Percentiles rank a stretch among this genome's conserved stretches.
These are phyloP conservation scores for Mastomys natalensis DNA, from an alignment of 2,113 vertebrate species.

Conservation along the genomic window DNA sequence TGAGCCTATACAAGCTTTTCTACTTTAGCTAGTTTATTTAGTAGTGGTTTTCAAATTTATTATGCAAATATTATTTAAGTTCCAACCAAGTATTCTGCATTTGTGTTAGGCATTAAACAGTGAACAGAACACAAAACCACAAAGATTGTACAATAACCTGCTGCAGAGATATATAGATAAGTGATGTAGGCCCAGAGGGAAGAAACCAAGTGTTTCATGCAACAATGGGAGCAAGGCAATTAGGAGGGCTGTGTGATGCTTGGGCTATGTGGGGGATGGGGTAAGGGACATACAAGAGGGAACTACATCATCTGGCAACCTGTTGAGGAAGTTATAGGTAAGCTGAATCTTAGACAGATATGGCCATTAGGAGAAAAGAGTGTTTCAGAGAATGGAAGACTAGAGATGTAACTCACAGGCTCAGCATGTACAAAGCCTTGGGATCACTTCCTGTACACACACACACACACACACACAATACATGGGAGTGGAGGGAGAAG, in stretches of 20 bases:
- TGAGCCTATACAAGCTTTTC: background rate
- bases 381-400: background rate
- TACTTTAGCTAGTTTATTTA: background rate
- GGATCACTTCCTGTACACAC: background rate
- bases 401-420: background rate
- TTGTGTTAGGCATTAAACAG: background rate
- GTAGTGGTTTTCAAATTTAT: background rate
- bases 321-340: background rate
- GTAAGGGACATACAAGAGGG: background rate
- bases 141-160: background rate
- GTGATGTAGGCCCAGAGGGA: background rate
- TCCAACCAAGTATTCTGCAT: background rate
- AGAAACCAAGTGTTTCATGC: background rate
- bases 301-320: background rate
- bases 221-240: background rate
- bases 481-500: background rate
- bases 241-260: background rate
- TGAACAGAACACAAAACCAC: background rate
- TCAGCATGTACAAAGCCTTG: background rate
- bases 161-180: background rate
- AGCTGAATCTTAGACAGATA: background rate
- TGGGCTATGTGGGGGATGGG: background rate
- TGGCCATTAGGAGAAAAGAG: background rate
- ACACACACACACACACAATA: background rate
- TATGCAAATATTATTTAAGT: background rate